Evolutionary conservation across 2,797 vertebrate genomes (phyloP).

Genomic region (Huso huso): DNA sequence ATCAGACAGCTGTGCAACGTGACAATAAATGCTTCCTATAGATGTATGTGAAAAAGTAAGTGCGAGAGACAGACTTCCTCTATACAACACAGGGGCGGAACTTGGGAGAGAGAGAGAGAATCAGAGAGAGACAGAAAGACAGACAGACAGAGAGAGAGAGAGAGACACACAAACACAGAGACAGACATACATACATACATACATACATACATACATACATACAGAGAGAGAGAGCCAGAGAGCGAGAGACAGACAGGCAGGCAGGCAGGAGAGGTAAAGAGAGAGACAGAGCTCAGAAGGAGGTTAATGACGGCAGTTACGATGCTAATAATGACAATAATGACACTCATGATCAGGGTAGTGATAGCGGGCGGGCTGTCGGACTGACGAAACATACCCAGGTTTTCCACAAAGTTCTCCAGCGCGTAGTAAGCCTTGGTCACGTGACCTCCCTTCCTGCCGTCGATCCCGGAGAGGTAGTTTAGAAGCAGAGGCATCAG

Average conservation of each 20-base stretch:
- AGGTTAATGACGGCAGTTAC: too few species aligned
- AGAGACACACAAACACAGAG: too few species aligned
- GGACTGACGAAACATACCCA: slow-evolving; percentile 54
- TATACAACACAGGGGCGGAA: too few species aligned
- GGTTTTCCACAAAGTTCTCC: slow-evolving; percentile 84
- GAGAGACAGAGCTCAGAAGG: background rate
- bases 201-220: too few species aligned
- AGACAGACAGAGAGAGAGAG: background rate
- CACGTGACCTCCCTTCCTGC: slow-evolving; percentile 63
- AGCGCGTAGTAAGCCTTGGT: slow-evolving; percentile 83
- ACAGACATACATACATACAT: too few species aligned
- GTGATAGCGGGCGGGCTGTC: background rate
- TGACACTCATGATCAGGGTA: too few species aligned
- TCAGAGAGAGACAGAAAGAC: background rate
- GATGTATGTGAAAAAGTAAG: too few species aligned
- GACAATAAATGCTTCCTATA: too few species aligned
- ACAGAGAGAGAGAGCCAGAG: background rate
- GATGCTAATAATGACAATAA: too few species aligned
- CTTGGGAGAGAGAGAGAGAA: background rate
- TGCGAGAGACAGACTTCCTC: too few species aligned
- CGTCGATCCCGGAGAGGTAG: slow-evolving; percentile 69
- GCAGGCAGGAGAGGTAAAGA: background rate
- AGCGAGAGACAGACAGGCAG: background rate
- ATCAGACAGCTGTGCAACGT: too few species aligned
- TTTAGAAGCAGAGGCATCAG: slow-evolving; percentile 79